Evolutionary conservation across 2,113 vertebrate genomes (phyloP).

Genomic region (Pelvicachromis taeniatus): DNA sequence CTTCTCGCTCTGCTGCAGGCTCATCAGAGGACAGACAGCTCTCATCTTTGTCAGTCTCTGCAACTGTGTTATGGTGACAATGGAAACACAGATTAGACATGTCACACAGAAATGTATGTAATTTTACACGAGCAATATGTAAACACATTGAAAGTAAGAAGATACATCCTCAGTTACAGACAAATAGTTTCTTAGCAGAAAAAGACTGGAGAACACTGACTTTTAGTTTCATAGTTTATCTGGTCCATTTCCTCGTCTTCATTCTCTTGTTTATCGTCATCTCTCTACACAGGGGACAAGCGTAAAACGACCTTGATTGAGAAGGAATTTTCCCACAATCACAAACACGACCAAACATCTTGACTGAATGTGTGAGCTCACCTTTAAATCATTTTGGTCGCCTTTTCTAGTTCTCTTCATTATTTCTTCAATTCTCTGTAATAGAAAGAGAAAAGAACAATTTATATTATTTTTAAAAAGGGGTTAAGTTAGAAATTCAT

Average conservation of each 20-base stretch:
- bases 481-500: fast-evolving
- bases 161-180: background rate
- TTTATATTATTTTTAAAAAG: background rate
- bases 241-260: slow-evolving; percentile 56
- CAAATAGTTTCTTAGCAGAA: background rate
- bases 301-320: fast-evolving
- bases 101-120: background rate
- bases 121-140: background rate
- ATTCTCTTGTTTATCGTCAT: slow-evolving; percentile 69
- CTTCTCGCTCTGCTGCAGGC: slow-evolving; percentile 1
- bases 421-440: slow-evolving; percentile 93
- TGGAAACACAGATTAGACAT: background rate
- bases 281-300: slow-evolving; percentile 64
- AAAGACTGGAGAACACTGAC: slow-evolving; percentile 2
- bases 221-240: slow-evolving; percentile 50
- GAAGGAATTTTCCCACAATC: fast-evolving
- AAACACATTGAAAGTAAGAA: background rate
- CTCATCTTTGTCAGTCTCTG: slow-evolving; percentile 18
- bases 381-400: slow-evolving; percentile 77
- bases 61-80: background rate
- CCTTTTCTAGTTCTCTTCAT: slow-evolving; percentile 92
- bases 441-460: background rate
- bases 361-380: slow-evolving; percentile 40
- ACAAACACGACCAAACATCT: background rate
- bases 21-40: slow-evolving; percentile 13